Conservation (phyloP, 1,140 invertebrate genomes). For the Periplaneta americana region DNA sequence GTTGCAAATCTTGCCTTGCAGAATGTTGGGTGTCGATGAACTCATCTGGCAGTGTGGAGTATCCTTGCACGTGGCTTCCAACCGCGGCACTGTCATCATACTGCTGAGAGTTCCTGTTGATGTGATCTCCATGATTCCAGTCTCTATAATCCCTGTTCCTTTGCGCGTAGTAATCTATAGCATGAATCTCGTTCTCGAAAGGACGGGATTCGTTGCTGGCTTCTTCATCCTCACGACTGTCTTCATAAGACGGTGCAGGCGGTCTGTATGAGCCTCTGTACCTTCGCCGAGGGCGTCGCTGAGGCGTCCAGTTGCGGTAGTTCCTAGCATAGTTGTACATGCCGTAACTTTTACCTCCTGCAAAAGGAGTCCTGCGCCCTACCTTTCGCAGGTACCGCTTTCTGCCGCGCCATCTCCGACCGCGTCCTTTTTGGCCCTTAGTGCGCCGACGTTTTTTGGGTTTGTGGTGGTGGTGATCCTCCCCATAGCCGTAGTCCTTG, state of each 20-base stretch:
- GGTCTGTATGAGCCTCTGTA: background rate
- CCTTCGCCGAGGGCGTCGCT: background rate
- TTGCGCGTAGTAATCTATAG: background rate
- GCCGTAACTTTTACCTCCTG: background rate
- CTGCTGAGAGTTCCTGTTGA: background rate
- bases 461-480: background rate
- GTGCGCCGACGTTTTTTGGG: background rate
- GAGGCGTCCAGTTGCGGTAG: background rate
- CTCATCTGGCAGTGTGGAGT: background rate
- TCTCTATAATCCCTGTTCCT: background rate
- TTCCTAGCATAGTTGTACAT: background rate
- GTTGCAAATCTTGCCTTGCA: background rate
- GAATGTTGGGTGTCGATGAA: background rate
- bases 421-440: background rate
- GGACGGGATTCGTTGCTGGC: background rate
- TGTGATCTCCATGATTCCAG: background rate
- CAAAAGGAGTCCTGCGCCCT: background rate
- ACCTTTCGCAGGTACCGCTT: background rate
- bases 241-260: background rate
- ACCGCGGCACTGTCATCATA: background rate
- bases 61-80: background rate
- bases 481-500: background rate
- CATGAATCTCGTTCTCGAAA: background rate
- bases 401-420: background rate
- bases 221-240: background rate